Percentiles rank a stretch among this genome's conserved stretches.
Conservation (phyloP, 2,113 vertebrate genomes). For the Elgaria multicarinata region DNA sequence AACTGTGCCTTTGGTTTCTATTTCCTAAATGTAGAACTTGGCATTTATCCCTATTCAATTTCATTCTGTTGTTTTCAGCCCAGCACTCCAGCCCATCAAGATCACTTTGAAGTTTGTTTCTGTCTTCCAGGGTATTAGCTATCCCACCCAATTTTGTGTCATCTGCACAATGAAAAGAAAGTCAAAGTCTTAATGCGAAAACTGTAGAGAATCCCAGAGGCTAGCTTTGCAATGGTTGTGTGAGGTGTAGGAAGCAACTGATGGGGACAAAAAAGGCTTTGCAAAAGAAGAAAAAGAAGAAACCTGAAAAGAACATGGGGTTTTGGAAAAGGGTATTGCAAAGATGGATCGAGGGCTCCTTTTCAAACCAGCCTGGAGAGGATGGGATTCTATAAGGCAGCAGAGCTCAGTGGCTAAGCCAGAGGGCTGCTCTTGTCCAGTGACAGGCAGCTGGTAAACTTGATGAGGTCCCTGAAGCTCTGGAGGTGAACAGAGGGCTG, state of each 20-base stretch:
- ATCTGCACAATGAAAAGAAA: background rate
- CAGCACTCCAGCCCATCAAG: too few species aligned
- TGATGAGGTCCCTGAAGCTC: background rate
- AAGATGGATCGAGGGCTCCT: conserved; percentile 11
- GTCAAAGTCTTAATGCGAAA: background rate
- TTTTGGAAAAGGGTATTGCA: background rate
- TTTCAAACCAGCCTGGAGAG: background rate
- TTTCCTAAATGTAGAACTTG: too few species aligned
- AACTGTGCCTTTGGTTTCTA: too few species aligned
- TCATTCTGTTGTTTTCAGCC: too few species aligned
- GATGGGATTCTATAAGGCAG: background rate
- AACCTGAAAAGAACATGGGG: too few species aligned
- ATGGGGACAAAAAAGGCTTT: background rate
- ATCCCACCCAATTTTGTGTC: too few species aligned
- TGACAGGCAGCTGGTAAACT: conserved; percentile 44
- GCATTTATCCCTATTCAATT: too few species aligned
- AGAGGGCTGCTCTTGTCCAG: conserved; percentile 33
- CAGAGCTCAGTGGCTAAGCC: background rate
- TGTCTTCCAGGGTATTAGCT: too few species aligned
- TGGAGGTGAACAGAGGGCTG: conserved; percentile 10
- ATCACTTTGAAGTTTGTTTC: too few species aligned
- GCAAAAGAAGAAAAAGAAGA: rapidly evolving
- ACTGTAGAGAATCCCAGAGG: background rate
- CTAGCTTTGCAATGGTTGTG: background rate
- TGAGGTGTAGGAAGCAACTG: background rate